phyloP scores from a whole-genome alignment of 2,888 invertebrate genomes.

The Stenotaenia linearis region DNA sequence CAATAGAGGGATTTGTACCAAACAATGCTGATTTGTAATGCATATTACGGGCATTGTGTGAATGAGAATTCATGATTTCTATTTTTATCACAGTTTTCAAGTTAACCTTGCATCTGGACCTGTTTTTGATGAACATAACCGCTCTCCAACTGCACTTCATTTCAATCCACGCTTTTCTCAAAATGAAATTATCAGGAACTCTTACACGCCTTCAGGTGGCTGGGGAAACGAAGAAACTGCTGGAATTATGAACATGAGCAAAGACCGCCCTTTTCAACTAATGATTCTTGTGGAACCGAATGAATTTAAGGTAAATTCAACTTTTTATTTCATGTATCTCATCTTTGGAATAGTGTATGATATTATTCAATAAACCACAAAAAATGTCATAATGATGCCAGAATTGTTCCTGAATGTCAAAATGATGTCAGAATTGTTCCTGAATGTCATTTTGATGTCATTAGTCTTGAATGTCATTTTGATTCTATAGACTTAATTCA shows the following conservation, averaged over 20 bases:
- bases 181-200: slow-evolving; percentile 67
- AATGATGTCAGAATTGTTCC: too few species aligned
- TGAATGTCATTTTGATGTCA: too few species aligned
- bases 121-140: neutral
- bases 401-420: too few species aligned
- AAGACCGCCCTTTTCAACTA: slow-evolving; percentile 51
- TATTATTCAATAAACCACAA: too few species aligned
- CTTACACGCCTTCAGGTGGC: slow-evolving; percentile 52
- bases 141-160: slow-evolving; percentile 64
- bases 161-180: slow-evolving; percentile 73
- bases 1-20: slow-evolving; percentile 31
- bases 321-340: too few species aligned
- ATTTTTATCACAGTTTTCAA: neutral
- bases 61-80: neutral
- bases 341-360: too few species aligned
- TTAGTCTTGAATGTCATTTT: too few species aligned
- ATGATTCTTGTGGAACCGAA: slow-evolving; percentile 58
- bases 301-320: slow-evolving; percentile 38
- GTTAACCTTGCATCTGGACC: slow-evolving; percentile 2
- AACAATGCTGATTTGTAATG: slow-evolving; percentile 21
- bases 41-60: neutral
- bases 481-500: too few species aligned
- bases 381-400: too few species aligned
- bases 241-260: neutral
- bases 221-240: slow-evolving; percentile 76